Conservation (phyloP, 2,888 invertebrate genomes). For the Ormyrus thymus region DNA sequence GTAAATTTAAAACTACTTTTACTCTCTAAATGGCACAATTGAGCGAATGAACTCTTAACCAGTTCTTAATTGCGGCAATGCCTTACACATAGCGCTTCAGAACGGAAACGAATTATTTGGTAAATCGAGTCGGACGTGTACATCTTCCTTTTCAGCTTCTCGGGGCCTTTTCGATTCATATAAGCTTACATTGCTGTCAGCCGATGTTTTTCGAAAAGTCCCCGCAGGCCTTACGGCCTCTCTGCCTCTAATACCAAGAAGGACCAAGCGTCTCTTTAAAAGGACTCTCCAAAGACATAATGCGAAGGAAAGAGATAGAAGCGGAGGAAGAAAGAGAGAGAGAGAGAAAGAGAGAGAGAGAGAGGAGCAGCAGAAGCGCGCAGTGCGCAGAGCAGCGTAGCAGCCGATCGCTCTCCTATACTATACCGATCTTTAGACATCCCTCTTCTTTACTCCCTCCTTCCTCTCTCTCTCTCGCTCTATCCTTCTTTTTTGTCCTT, state of each 20-base stretch:
- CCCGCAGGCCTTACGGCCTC: slow-evolving; percentile 48
- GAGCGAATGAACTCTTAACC: no score
- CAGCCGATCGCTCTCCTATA: slow-evolving; percentile 40
- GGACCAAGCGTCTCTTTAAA: slow-evolving; percentile 56
- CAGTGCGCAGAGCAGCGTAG: not conserved
- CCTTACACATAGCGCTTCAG: no score
- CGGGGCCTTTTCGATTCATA: not conserved
- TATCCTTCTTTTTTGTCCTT: slow-evolving; percentile 16
- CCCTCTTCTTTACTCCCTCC: not conserved
- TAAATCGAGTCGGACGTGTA: not conserved
- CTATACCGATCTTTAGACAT: slow-evolving; percentile 48
- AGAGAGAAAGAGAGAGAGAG: slow-evolving; percentile 20
- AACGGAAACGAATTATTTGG: no score
- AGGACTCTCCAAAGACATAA: slow-evolving; percentile 49
- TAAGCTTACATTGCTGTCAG: slow-evolving; percentile 7
- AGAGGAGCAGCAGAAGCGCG: not conserved
- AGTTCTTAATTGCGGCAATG: no score
- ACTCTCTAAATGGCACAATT: no score
- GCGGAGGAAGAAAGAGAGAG: not conserved
- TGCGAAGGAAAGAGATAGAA: slow-evolving; percentile 19
- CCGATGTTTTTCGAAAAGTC: slow-evolving; percentile 57
- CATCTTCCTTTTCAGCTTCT: not conserved
- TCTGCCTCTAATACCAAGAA: slow-evolving; percentile 57
- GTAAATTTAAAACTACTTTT: no score
- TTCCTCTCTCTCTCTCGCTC: slow-evolving; percentile 4